Evolutionary conservation across 2,888 invertebrate genomes (phyloP).

Genomic region (Pardosa pseudoannulata): DNA sequence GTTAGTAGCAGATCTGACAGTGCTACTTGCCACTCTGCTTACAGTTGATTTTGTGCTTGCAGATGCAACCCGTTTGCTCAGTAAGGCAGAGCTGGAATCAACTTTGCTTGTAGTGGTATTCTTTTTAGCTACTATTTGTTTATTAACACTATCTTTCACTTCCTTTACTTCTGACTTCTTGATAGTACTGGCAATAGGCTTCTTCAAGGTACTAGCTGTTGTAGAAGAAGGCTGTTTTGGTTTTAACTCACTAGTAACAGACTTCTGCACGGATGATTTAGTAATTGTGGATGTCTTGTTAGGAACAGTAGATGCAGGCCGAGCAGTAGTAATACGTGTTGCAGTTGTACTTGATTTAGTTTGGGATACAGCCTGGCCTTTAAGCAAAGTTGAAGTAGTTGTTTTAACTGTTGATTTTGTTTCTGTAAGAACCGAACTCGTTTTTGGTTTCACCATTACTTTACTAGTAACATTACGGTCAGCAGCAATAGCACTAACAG

Average conservation of each 20-base stretch:
- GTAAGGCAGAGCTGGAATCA: not conserved
- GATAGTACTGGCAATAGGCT: not conserved
- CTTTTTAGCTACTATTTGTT: constrained; percentile 51
- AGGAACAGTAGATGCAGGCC: constrained; percentile 46
- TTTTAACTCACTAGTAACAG: constrained; percentile 22
- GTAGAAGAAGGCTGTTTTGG: constrained; percentile 7
- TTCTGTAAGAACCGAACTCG: not conserved
- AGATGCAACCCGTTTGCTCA: not conserved
- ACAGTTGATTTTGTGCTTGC: not conserved
- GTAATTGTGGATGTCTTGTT: constrained; percentile 18
- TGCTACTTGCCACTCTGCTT: not conserved
- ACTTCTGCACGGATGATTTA: constrained; percentile 24
- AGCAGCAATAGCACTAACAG: not conserved
- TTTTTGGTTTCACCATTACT: constrained; percentile 20
- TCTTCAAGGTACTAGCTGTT: not conserved
- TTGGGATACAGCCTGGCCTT: constrained; percentile 33
- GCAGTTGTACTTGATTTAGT: constrained; percentile 38
- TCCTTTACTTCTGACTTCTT: constrained; percentile 58
- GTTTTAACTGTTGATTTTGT: constrained; percentile 2
- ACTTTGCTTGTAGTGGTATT: not conserved
- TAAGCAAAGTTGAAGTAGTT: constrained; percentile 18
- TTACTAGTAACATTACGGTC: not conserved
- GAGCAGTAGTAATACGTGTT: constrained; percentile 18
- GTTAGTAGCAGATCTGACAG: constrained; percentile 22
- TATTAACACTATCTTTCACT: constrained; percentile 62